Base-by-base conservation (phyloP, 2,888 invertebrate genomes). In the Cataglyphis livida region DNA sequence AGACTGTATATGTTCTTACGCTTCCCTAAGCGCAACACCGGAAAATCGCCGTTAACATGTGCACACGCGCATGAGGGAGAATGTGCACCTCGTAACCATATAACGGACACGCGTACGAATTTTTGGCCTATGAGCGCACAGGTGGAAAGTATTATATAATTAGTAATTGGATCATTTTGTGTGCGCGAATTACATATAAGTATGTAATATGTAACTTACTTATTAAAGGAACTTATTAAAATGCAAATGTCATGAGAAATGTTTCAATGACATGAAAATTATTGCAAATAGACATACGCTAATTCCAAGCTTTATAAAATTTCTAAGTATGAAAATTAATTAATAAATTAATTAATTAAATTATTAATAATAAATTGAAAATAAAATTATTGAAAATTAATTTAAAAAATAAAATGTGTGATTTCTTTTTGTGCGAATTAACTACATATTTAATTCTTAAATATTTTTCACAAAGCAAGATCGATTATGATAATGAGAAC, bases 31-130 rank as follows among this genome's bases (percentile, higher is more conserved):
- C 70, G 71, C 71, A 61, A 84, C 59, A 76, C 70, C 66, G 79
- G 84, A 86, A 86, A 84, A 86, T 89, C 79, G 84, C 81, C 75
- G 85, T 84, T 84, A 76, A 84, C 79, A 83, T 78, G 84, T 83
- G 85, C 78, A 64, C 85, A 9, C 48, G n/a, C n/a, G 51, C 21
- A 64, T 28, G 9, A 35, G 38, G 65, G 54, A 28, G 28, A 76
- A 41, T 76, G 18, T 18, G 35, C 51, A 64, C 51, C 18, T 65
- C 51, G 38, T 35, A 35, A 4, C 32, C 12, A 18, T 38, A 76
- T 15, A 66, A 65, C 44, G 21, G 54, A 44, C 41, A 32, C 32
- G 41, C n/a, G 44, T 54, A 54, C 64, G 64, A 21, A 15, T 65
- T 65, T 65, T 41, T 6, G 12, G 38, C 12, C 38, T 18, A n/a